Conservation (phyloP, 2,888 invertebrate species). For the Podabrus alpinus region DNA sequence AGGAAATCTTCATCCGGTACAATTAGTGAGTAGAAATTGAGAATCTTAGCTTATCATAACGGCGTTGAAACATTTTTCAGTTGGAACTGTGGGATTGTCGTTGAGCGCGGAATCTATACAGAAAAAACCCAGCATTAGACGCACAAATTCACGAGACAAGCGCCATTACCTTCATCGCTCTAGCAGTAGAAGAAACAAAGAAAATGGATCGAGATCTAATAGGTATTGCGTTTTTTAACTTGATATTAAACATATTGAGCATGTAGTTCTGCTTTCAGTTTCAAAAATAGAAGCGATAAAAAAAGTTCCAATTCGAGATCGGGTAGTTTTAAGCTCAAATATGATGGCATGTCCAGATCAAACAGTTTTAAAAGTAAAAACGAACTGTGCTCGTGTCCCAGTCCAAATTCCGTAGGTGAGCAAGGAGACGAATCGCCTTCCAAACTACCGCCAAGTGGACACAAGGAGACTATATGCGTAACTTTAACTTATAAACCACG, state of each 20-base stretch:
- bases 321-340: constrained; percentile 53
- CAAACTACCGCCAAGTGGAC: constrained; percentile 26
- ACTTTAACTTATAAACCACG: constrained; percentile 55
- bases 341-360: constrained; percentile 52
- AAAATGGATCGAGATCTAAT: constrained; percentile 58
- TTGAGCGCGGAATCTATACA: constrained; percentile 68
- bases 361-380: constrained; percentile 53
- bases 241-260: not conserved
- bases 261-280: constrained; percentile 41
- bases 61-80: constrained; percentile 45
- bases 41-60: constrained; percentile 4
- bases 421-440: constrained; percentile 21
- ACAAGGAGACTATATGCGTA: constrained; percentile 53
- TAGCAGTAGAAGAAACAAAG: constrained; percentile 62
- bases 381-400: constrained; percentile 52
- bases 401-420: constrained; percentile 33
- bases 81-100: constrained; percentile 64
- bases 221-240: constrained; percentile 42
- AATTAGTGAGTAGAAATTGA: constrained; percentile 55
- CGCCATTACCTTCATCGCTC: constrained; percentile 60
- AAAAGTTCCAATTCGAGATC: constrained; percentile 48
- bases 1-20: constrained; percentile 63
- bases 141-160: constrained; percentile 61
- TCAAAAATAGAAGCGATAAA: constrained; percentile 49
- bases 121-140: constrained; percentile 62